These are phyloP conservation scores for Macrotrachela quadricornifera DNA, from an alignment of 1,140 invertebrate species.

Conservation along the genomic window DNA sequence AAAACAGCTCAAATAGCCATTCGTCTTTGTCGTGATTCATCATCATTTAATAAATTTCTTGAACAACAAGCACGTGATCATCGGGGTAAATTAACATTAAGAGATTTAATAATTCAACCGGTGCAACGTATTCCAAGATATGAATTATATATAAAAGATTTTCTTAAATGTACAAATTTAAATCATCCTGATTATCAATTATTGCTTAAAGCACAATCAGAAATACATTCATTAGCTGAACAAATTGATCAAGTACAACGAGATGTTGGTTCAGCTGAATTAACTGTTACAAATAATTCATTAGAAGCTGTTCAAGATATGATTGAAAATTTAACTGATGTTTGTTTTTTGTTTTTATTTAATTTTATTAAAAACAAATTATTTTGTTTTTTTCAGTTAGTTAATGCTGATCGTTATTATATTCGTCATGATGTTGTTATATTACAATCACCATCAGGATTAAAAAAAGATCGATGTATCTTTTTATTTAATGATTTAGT, in stretches of 20 bases:
- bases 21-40: conserved; percentile 34
- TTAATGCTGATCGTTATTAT: conserved; percentile 39
- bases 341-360: conserved; percentile 6
- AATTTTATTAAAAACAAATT: not conserved
- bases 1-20: conserved; percentile 68
- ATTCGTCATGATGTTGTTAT: conserved; percentile 62
- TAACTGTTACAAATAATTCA: not conserved
- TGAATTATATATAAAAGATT: conserved; percentile 51
- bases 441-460: conserved; percentile 25
- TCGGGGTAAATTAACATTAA: conserved; percentile 32
- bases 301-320: conserved; percentile 13
- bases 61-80: conserved; percentile 7
- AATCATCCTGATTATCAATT: conserved; percentile 65
- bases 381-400: conserved; percentile 18
- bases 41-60: conserved; percentile 8
- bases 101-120: conserved; percentile 81
- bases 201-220: conserved; percentile 57
- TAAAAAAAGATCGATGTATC: conserved; percentile 67
- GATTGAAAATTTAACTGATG: conserved; percentile 16
- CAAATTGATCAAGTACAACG: conserved; percentile 1
- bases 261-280: conserved; percentile 1
- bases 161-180: conserved; percentile 43
- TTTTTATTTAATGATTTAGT: conserved; percentile 83
- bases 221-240: conserved; percentile 70
- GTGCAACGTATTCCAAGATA: conserved; percentile 89